Evolutionary conservation across 2,797 vertebrate genomes (phyloP), one percentile per base, ranked within the genome.

Genomic region (Sparus aurata): DNA sequence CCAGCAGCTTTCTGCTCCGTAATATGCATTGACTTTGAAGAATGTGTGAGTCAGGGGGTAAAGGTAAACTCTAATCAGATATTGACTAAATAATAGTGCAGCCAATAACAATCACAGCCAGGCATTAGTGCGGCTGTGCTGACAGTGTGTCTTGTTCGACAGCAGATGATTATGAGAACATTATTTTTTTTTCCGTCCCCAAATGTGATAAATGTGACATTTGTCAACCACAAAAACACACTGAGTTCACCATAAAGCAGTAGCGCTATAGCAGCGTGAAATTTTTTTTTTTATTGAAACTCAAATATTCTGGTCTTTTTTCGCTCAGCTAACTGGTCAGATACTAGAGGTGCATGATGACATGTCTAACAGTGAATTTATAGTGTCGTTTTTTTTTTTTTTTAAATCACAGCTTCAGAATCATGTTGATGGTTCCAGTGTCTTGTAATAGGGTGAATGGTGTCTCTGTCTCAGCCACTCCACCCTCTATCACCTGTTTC

Each of bases 11-110:
- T 80, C 53, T 73, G 60, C 47, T 86, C 61, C 4, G 70, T 70
- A 77, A 88, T 69, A 78, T 45, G 69, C 22, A 68, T 30, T 79
- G 72, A 85, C 81, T 85, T 83, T 83, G 78, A 80, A 77, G n/a
- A 69, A 77, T 68, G 18, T 58, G 8, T 55, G 58, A 85, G 68
- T 84, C 65, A 70, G 46, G 72, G 67, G 62, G 47, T 9, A 30
- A 27, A 64, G 20, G 30, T 64, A 70, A 78, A 70, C 67, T 69
- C 67, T 73, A 61, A 85, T 78, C 70, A 70, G 72, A 88, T 87
- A 78, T 43, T 74, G 43, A 68, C 3, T 2, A 45, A 52, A 68
- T 75, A 79, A 76, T 64, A 55, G 38, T 12, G 8, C 25, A 59
- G 20, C 23, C 23, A 53, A 41, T 74, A 58, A 52, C 12, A 72